phyloP scores from a whole-genome alignment of 2,797 vertebrate species.

The Harpagifer antarcticus region DNA sequence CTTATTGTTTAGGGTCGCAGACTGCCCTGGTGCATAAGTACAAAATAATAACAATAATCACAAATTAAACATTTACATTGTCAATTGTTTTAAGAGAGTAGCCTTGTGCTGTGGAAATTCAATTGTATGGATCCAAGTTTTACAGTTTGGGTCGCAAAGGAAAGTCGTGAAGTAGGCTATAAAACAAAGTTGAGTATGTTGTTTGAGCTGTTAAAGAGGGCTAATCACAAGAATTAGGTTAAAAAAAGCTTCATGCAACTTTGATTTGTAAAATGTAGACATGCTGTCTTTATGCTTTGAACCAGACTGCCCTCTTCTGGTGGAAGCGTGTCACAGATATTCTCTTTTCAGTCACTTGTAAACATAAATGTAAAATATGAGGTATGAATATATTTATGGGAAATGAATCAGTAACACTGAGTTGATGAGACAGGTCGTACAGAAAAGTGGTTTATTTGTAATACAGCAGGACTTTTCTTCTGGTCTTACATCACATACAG shows the following conservation, averaged over 20 bases:
- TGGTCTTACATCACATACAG: constrained; percentile 73
- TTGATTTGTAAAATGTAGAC: background rate
- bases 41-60: too few species aligned
- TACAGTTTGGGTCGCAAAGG: too few species aligned
- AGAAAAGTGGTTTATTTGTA: constrained; percentile 81
- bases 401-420: constrained; percentile 23
- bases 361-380: background rate
- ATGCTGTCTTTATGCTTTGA: background rate
- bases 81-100: too few species aligned
- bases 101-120: too few species aligned
- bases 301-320: constrained; percentile 50
- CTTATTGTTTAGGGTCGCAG: too few species aligned
- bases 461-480: constrained; percentile 68
- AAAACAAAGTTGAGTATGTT: too few species aligned
- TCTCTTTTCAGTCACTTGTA: background rate
- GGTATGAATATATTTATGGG: background rate
- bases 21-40: too few species aligned
- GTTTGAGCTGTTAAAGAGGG: too few species aligned
- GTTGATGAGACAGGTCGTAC: constrained; percentile 58
- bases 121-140: too few species aligned
- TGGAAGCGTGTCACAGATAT: constrained; percentile 13
- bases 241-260: background rate
- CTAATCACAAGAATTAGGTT: too few species aligned
- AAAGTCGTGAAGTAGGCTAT: too few species aligned
- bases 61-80: too few species aligned